A percentile compares a stretch with the other conserved stretches of the same genome.
These are phyloP conservation scores for Odontesthes bonariensis DNA, from an alignment of 2,113 vertebrate species.

Conservation along the genomic window DNA sequence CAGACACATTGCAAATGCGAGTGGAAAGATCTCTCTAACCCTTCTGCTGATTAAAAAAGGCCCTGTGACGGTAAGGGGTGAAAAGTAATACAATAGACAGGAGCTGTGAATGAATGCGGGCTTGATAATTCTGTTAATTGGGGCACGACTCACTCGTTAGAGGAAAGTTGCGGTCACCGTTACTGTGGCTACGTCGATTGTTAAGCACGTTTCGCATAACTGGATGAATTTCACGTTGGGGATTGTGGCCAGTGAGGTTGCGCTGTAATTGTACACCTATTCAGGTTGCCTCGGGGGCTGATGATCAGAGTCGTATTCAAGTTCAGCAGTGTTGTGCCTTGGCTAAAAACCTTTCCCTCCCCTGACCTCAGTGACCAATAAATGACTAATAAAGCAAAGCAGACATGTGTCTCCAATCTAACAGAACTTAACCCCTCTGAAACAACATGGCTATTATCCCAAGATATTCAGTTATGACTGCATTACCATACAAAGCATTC, in stretches of 20 bases:
- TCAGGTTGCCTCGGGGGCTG: conserved; percentile 53
- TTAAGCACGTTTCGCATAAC: conserved; percentile 47
- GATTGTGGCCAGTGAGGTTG: conserved; percentile 39
- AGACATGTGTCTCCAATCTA: conserved; percentile 76
- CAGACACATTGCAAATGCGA: conserved; percentile 37
- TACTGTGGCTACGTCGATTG: conserved; percentile 59
- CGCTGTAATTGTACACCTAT: conserved; percentile 59
- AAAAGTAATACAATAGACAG: conserved; percentile 58
- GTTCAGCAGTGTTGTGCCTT: conserved; percentile 69
- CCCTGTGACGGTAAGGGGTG: conserved; percentile 24
- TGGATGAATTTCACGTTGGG: conserved; percentile 44
- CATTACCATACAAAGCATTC: conserved; percentile 66
- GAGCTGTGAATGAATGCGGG: conserved; percentile 47
- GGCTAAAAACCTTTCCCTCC: conserved; percentile 56
- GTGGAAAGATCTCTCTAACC: conserved; percentile 55
- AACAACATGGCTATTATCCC: conserved; percentile 66
- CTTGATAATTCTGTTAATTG: conserved; percentile 56
- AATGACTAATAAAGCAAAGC: conserved; percentile 75
- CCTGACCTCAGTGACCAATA: conserved; percentile 75
- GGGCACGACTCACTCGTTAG: conserved; percentile 28
- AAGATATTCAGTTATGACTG: conserved; percentile 66
- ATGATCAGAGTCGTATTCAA: conserved; percentile 63
- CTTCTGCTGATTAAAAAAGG: conserved; percentile 56
- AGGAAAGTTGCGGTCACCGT: conserved; percentile 46
- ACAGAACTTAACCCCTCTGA: conserved; percentile 56